These are phyloP conservation scores for Cervus canadensis DNA, from an alignment of 2,113 vertebrate genomes.

Conservation along the genomic window DNA sequence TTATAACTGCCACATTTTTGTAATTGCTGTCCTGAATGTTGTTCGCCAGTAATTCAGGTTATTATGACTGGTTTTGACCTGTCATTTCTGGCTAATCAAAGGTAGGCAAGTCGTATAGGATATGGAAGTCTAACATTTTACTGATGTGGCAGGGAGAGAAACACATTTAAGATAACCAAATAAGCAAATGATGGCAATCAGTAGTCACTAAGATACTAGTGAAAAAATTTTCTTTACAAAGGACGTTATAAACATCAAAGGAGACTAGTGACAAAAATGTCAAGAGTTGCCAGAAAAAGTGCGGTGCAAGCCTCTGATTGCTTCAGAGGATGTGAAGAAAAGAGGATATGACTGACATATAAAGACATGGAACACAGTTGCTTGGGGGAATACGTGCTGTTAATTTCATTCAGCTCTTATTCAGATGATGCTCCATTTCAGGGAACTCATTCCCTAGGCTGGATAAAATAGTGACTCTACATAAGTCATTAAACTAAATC, in stretches of 20 bases:
- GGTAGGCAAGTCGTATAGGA: background rate
- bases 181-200: background rate
- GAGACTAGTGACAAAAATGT: background rate
- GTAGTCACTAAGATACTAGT: background rate
- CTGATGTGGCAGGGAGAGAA: background rate
- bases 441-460: background rate
- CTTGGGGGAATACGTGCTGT: background rate
- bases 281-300: background rate
- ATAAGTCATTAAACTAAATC: background rate
- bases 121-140: conserved; percentile 19
- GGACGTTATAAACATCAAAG: background rate
- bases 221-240: background rate
- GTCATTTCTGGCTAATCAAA: background rate
- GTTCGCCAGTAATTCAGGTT: background rate
- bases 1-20: background rate
- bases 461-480: background rate
- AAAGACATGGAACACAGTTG: background rate
- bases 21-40: background rate
- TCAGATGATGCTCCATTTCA: background rate
- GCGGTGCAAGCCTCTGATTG: background rate
- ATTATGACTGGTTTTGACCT: background rate
- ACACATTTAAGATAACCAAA: background rate
- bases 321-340: background rate
- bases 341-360: background rate
- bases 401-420: background rate